A percentile compares a stretch with the other conserved stretches of the same genome.
These are phyloP conservation scores for Augiades crinisus DNA, from an alignment of 2,888 invertebrate species.

Conservation along the genomic window DNA sequence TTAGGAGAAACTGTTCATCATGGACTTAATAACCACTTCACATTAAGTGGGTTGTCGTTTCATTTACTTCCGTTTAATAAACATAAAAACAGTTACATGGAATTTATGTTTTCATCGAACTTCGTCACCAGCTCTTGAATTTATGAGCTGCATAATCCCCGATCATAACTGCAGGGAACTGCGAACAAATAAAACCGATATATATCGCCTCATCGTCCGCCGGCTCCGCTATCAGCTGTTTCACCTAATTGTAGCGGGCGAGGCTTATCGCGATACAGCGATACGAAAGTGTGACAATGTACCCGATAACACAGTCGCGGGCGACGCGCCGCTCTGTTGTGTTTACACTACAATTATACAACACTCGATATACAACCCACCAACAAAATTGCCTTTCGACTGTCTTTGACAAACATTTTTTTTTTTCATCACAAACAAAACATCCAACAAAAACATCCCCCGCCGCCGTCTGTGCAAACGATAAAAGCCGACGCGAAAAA, in stretches of 20 bases:
- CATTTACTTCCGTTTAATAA: too few relatives aligned
- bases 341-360: slow-evolving; percentile 34
- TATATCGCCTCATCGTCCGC: slow-evolving; percentile 3
- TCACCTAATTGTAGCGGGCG: slow-evolving; percentile 58
- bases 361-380: slow-evolving; percentile 13
- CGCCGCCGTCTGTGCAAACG: slow-evolving; percentile 11
- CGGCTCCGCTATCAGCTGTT: slow-evolving; percentile 50
- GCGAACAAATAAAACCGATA: neutral
- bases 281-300: slow-evolving; percentile 49
- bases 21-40: too few relatives aligned
- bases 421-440: slow-evolving; percentile 1
- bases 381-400: slow-evolving; percentile 6
- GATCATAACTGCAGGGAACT: neutral
- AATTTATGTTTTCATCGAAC: too few relatives aligned
- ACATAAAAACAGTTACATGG: too few relatives aligned
- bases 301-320: slow-evolving; percentile 55
- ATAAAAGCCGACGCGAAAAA: slow-evolving; percentile 28
- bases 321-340: slow-evolving; percentile 46
- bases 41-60: too few relatives aligned
- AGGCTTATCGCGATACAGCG: slow-evolving; percentile 58
- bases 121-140: too few relatives aligned
- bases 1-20: too few relatives aligned
- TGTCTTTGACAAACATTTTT: slow-evolving; percentile 23
- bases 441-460: slow-evolving; percentile 15
- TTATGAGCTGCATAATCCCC: too few relatives aligned